phyloP scores from a whole-genome alignment of 2,888 invertebrate species.

The Nineta flava region DNA sequence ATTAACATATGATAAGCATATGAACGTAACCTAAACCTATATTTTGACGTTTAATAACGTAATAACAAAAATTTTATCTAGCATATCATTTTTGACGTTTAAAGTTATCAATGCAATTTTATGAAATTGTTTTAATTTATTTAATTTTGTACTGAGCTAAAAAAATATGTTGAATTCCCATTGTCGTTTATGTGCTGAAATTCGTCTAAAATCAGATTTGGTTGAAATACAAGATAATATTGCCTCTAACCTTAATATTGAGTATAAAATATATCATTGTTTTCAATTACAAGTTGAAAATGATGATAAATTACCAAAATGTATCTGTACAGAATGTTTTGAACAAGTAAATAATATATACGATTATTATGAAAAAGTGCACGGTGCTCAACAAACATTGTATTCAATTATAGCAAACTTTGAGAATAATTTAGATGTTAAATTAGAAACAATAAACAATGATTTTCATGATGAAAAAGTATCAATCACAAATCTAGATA shows the following conservation, averaged over 20 bases:
- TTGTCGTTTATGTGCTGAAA: conserved; percentile 27
- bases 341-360: conserved; percentile 24
- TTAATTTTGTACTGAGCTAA: no score
- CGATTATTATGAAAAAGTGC: conserved; percentile 24
- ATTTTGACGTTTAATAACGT: no score
- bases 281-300: conserved; percentile 24
- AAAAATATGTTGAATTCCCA: conserved; percentile 2
- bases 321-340: conserved; percentile 23
- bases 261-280: conserved; percentile 22
- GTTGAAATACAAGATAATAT: conserved; percentile 20
- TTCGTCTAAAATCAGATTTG: conserved; percentile 17
- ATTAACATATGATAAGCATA: no score
- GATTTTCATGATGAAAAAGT: not conserved
- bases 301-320: conserved; percentile 22
- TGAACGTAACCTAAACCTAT: no score
- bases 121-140: no score
- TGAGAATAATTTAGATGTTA: not conserved
- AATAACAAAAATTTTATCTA: no score
- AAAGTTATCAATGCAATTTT: no score
- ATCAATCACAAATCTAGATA: not conserved
- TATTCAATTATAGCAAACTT: conserved; percentile 5
- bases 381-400: conserved; percentile 24
- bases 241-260: conserved; percentile 15
- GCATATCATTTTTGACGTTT: no score
- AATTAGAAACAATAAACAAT: not conserved